These are phyloP conservation scores for Scaptomyza graminum DNA, from an alignment of 1,140 invertebrate species.

Conservation along the genomic window DNA sequence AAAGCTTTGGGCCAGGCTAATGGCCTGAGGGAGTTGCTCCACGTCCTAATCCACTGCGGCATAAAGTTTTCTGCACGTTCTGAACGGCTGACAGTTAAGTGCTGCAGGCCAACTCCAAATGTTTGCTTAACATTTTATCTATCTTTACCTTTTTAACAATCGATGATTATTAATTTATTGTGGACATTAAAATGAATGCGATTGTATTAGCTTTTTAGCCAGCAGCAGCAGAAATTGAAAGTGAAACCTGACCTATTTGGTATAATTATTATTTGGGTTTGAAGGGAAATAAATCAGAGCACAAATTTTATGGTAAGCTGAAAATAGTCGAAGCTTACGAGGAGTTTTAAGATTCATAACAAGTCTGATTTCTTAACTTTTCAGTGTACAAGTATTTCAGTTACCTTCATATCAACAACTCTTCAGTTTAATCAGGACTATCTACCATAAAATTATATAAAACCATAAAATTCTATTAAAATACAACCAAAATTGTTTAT, in stretches of 20 bases:
- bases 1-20: conserved; percentile 35
- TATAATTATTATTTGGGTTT: too few species aligned
- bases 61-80: conserved; percentile 68
- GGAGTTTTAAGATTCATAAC: too few species aligned
- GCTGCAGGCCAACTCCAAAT: conserved; percentile 49
- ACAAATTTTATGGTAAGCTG: too few species aligned
- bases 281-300: too few species aligned
- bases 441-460: too few species aligned
- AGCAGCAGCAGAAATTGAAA: neutral
- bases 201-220: neutral
- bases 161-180: conserved; percentile 69
- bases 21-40: conserved; percentile 48
- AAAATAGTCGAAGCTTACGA: too few species aligned
- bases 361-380: too few species aligned
- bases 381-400: too few species aligned
- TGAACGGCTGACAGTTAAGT: conserved; percentile 56
- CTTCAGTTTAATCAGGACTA: too few species aligned
- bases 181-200: conserved; percentile 61
- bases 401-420: too few species aligned
- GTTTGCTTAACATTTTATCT: conserved; percentile 31
- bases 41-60: conserved; percentile 14
- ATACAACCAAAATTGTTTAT: neutral
- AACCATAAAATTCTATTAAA: too few species aligned
- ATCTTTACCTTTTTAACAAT: conserved; percentile 51
- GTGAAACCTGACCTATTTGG: too few species aligned